Base-by-base conservation (phyloP, 2,797 vertebrate species). In the Hydrolagus colliei region DNA sequence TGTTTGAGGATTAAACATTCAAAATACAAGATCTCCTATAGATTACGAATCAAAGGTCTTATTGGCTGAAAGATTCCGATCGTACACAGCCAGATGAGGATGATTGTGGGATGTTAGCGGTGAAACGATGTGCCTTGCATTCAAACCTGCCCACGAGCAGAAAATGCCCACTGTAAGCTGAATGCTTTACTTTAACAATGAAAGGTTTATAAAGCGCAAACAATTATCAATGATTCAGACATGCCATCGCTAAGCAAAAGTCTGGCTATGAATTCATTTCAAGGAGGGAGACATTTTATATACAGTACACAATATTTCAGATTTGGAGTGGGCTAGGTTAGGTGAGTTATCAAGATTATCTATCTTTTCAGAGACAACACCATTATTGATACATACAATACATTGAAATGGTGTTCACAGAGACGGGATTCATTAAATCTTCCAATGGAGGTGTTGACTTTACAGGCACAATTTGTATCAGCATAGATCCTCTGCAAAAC, bases 191-290 rank as follows among this genome's bases (percentile, higher is more conserved):
- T n/a, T 9, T 8, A 80, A 80, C 27, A 65, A 67, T 80, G 62
- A 8, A 14, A 65, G 12, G 27, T 35, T 80, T 32, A 79, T 65
- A 80, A 80, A 80, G 22, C n/a, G 52, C 18, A 77, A 77, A 14
- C 62, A 32, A 80, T 80, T 14, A 80, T 16, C 32, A 41, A 77
- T 77, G 62, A 84, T 84, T 84, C 79, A 41, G 35, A 52, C 12
- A 35, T 22, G 41, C 65, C 18, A 20, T 77, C 52, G 8, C 75
- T 20, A 41, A 71, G 65, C 12, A 41, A 80, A 27, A 80, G 27
- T 27, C 13, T 10, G n/a, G 41, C 41, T 52, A 8, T 65, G 32
- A 67, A 32, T 77, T 9, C 61, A 63, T 18, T 80, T 52, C 6
- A 13, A 80, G 9, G 32, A 59, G 32, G 5, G 63, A 76, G 27